These are phyloP conservation scores for Beaufortia kweichowensis DNA, from an alignment of 2,113 vertebrate genomes.

Conservation along the genomic window DNA sequence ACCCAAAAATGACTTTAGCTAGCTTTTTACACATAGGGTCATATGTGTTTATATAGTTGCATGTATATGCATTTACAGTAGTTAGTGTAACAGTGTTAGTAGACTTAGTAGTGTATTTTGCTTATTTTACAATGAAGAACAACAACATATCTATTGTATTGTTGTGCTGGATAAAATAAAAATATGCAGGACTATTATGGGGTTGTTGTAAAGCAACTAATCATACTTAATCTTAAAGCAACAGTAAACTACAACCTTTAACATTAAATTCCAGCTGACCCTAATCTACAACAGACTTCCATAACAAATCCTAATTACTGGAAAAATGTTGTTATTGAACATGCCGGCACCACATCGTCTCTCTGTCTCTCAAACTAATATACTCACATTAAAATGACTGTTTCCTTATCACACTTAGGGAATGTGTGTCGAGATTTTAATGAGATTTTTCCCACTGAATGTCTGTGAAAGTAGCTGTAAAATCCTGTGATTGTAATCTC, in stretches of 20 bases:
- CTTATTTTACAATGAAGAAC: too few species aligned
- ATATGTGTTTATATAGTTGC: too few species aligned
- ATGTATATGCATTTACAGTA: too few species aligned
- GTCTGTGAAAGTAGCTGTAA: conserved; percentile 55
- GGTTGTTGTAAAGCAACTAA: not conserved
- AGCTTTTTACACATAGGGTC: too few species aligned
- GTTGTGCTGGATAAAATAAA: conserved; percentile 3
- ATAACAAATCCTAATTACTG: conserved; percentile 6
- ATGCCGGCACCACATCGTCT: not conserved
- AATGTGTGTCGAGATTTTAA: conserved; percentile 62
- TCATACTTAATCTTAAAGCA: not conserved
- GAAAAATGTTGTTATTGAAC: conserved; percentile 10
- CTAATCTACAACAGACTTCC: conserved; percentile 4
- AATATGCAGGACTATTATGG: not conserved
- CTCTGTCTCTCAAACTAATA: not conserved
- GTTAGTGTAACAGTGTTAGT: too few species aligned
- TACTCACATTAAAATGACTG: conserved; percentile 14
- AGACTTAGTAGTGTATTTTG: too few species aligned
- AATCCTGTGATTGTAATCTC: conserved; percentile 56
- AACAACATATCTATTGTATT: not conserved
- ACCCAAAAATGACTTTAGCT: too few species aligned
- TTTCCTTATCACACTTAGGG: conserved; percentile 42
- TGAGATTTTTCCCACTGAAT: conserved; percentile 61
- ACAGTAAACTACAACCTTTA: not conserved
- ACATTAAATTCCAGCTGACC: not conserved